These are phyloP conservation scores for Vandiemenella viatica DNA, from an alignment of 2,888 invertebrate species.

Conservation along the genomic window DNA sequence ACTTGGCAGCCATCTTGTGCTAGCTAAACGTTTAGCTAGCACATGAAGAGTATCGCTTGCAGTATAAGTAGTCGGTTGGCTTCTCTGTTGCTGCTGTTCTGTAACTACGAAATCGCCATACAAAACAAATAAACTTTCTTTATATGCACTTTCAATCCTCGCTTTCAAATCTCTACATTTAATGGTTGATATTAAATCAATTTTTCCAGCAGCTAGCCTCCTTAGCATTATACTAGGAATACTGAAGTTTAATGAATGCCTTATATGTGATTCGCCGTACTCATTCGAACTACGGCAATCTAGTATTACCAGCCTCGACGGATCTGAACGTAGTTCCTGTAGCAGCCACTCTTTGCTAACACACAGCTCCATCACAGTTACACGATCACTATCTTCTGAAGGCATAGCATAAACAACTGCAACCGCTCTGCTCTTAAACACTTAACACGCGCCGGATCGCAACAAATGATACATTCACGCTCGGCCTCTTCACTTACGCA, in stretches of 20 bases:
- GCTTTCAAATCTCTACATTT: conserved; percentile 71
- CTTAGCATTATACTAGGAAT: conserved; percentile 86
- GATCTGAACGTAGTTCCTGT: conserved; percentile 50
- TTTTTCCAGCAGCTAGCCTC: conserved; percentile 78
- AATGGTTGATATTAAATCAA: conserved; percentile 73
- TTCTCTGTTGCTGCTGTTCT: conserved; percentile 20
- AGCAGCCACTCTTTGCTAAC: conserved; percentile 64
- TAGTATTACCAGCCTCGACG: conserved; percentile 48
- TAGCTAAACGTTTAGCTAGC: conserved; percentile 55
- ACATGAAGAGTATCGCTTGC: conserved; percentile 46
- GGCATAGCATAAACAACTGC: conserved; percentile 8
- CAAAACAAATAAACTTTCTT: conserved; percentile 56
- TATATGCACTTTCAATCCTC: conserved; percentile 45
- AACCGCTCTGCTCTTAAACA: too few relatives aligned
- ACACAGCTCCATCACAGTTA: conserved; percentile 30
- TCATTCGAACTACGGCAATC: conserved; percentile 82
- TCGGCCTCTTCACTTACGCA: background rate
- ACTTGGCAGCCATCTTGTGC: conserved; percentile 81
- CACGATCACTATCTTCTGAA: conserved; percentile 13
- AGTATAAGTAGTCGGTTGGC: conserved; percentile 28
- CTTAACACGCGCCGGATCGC: too few relatives aligned
- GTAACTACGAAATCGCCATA: conserved; percentile 37
- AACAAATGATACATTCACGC: background rate
- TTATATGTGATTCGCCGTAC: conserved; percentile 68
- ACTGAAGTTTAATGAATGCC: conserved; percentile 80